A percentile compares a stretch with the other conserved stretches of the same genome.
phyloP scores from a whole-genome alignment of 1,140 invertebrate genomes.

The Amphibalanus amphitrite region DNA sequence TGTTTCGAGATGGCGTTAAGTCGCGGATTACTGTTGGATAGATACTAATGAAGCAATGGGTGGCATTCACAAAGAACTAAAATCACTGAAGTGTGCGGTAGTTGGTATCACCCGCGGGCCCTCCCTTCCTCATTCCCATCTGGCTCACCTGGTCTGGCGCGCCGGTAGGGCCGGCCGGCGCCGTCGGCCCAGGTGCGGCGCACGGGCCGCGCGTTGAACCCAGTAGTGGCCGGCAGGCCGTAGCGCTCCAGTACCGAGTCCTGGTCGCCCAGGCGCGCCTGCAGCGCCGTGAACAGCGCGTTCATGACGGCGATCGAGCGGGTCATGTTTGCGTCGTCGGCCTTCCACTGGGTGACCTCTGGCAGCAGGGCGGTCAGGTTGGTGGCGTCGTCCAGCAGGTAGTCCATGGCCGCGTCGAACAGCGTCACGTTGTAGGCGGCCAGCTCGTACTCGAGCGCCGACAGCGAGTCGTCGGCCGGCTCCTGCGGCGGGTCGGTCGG shows the following conservation, averaged over 20 bases:
- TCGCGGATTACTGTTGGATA: no score
- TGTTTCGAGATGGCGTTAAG: no score
- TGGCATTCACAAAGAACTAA: no score
- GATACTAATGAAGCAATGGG: no score
- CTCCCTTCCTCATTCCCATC: no score
- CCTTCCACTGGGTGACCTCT: not conserved
- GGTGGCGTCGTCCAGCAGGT: not conserved
- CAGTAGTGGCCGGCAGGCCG: not conserved
- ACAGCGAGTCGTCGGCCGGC: not conserved
- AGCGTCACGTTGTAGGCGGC: not conserved
- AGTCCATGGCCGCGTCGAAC: not conserved
- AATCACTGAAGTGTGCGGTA: no score
- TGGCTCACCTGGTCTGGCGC: not conserved
- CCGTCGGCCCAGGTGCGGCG: not conserved
- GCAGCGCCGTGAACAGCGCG: constrained; percentile 8
- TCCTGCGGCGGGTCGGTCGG: not conserved
- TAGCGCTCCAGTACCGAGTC: not conserved
- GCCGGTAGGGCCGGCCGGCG: not conserved
- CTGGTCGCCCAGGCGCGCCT: not conserved
- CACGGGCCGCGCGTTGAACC: not conserved
- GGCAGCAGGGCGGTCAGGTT: constrained; percentile 2
- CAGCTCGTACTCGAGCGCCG: constrained; percentile 1
- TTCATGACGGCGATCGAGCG: not conserved
- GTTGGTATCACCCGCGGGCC: no score
- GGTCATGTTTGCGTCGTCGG: not conserved